A percentile compares a stretch with the other conserved stretches of the same genome.
Conservation (phyloP, 2,113 vertebrate species). For the Tor tambroides region DNA sequence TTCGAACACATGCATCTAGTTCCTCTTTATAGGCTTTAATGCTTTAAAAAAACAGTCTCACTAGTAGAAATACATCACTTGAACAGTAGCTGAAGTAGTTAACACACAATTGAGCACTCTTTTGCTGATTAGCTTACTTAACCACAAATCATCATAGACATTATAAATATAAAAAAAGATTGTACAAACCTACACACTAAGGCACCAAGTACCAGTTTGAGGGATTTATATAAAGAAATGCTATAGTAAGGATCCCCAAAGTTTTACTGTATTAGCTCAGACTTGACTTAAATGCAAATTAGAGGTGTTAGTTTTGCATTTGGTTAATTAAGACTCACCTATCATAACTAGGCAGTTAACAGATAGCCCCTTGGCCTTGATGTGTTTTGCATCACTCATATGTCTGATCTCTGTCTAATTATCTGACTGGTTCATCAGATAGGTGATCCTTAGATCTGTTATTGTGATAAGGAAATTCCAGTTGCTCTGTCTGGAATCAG, state of each 20-base stretch:
- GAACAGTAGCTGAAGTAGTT: not conserved
- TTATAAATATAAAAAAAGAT: not conserved
- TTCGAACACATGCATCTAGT: not conserved
- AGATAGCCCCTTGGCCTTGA: not conserved
- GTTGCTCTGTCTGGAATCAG: constrained; percentile 19
- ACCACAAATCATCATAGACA: not conserved
- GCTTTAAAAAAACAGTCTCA: constrained; percentile 7
- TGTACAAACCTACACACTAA: not conserved
- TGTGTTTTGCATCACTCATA: not conserved
- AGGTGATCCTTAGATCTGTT: constrained; percentile 11
- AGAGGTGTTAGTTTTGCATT: not conserved
- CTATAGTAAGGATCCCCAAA: not conserved
- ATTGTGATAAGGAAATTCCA: constrained; percentile 14
- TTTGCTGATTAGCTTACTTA: not conserved
- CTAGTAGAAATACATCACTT: not conserved
- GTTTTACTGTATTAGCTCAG: not conserved
- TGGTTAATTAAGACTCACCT: not conserved
- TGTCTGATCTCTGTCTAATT: not conserved
- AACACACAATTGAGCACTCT: not conserved
- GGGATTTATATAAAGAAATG: not conserved
- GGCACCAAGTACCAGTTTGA: not conserved
- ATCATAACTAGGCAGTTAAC: not conserved
- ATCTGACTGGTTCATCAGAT: not conserved
- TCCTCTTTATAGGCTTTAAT: constrained; percentile 40
- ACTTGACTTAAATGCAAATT: not conserved